Base-by-base conservation (phyloP, 2,113 vertebrate species). In the Archocentrus centrarchus region DNA sequence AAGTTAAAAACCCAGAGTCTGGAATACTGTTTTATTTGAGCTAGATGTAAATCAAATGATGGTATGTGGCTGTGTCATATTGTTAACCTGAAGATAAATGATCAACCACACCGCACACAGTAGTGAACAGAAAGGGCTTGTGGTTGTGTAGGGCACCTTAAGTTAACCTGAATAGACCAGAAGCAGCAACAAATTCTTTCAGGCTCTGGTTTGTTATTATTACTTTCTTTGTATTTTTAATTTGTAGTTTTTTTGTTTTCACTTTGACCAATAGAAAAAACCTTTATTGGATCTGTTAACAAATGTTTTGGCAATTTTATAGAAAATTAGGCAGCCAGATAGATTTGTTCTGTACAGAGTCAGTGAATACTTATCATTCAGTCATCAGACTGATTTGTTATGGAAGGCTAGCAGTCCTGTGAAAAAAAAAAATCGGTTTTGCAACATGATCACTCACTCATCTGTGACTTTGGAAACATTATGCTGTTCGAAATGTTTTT, bases 391-490 rank as follows among this genome's bases (percentile, higher is more conserved):
- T 66, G 59, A 57, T 78, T 63, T 80, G 13, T 6, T 27, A 22
- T 59, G 7, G 14, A 7, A 59, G 11, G 18, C 11, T 35, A 22
- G 1, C 7, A 1, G 11, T 87, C 22, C 37, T 68, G 30, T 77
- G 50, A 66, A 50, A 22, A 59, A 68, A 2, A 13, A 20, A 50
- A 55, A 50, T 32, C 64, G 18, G 30, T 4, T 50, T 61, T 63
- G 35, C 10, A 73, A 6, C 50, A 17, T 58, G 37, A 77, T 37
- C 11, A 24, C 53, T 44, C 27, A 11, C 41, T 44, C 30, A 68
- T 68, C 64, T 27, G 64, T 68, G 41, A 68, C 64, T 47, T 47
- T 30, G 64, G 64, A 68, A 47, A 22, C 41, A 68, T 47, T 68
- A 27, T 68, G 8, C 17, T 47, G 1, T 50, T 47, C 17, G 64